Conservation (phyloP, 2,888 invertebrate species). For the Silvanus unidentatus region DNA sequence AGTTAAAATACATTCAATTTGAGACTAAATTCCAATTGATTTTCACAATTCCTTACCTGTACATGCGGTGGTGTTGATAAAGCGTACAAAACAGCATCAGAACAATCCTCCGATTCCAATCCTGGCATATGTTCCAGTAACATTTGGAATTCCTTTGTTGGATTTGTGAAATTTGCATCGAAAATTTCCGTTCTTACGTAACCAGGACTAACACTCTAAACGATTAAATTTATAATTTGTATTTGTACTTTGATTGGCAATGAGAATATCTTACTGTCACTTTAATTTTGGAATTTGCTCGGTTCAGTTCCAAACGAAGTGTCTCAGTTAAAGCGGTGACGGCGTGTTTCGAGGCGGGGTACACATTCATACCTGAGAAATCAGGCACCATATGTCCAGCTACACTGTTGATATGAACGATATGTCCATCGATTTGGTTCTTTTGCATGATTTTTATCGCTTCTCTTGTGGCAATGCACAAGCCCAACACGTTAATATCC, state of each 20-base stretch:
- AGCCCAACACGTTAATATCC: too few species aligned
- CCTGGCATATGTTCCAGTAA: background rate
- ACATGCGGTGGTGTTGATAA: slow-evolving; percentile 1
- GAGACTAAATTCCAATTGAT: too few species aligned
- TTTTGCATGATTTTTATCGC: background rate
- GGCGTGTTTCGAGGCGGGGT: background rate
- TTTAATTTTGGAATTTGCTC: background rate
- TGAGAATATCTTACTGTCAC: background rate
- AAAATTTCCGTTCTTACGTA: background rate
- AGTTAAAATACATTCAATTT: too few species aligned
- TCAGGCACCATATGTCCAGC: background rate
- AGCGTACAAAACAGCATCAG: background rate
- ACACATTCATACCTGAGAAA: background rate
- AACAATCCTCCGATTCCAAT: background rate
- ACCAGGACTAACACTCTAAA: slow-evolving; percentile 1
- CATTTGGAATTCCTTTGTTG: background rate
- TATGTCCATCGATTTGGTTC: background rate
- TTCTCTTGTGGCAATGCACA: background rate
- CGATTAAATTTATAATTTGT: background rate
- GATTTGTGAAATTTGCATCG: background rate
- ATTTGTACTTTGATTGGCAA: too few species aligned
- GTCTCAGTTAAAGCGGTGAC: background rate
- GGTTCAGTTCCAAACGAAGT: background rate
- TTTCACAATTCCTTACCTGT: too few species aligned
- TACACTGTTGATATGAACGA: background rate